phyloP scores from a whole-genome alignment of 2,797 vertebrate genomes.

The Triplophysa yarkandensis region DNA sequence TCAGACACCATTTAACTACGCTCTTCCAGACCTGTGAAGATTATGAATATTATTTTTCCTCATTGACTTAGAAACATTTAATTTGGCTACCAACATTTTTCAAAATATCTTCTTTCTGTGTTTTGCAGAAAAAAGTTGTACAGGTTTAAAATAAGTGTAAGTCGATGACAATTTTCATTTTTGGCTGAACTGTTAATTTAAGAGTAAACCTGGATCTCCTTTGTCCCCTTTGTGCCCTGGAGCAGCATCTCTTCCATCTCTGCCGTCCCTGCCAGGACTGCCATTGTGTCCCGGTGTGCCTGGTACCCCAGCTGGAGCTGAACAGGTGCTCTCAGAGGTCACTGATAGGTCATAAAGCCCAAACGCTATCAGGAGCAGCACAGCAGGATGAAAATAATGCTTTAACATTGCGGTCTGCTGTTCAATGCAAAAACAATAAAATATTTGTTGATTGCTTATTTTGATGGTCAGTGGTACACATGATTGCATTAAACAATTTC shows the following conservation, averaged over 20 bases:
- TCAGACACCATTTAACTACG: too few relatives aligned
- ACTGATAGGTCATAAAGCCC: background rate
- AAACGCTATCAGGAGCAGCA: constrained; percentile 1
- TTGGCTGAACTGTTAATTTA: too few relatives aligned
- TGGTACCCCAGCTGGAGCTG: constrained; percentile 15
- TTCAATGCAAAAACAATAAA: background rate
- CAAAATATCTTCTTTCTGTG: too few relatives aligned
- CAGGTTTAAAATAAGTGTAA: too few relatives aligned
- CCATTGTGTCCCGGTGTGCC: constrained; percentile 47
- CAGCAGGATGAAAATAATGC: background rate
- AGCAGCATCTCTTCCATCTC: constrained; percentile 31
- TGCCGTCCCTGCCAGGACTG: constrained; percentile 43
- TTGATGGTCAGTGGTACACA: too few relatives aligned
- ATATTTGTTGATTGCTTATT: too few relatives aligned
- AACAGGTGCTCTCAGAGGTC: constrained; percentile 30
- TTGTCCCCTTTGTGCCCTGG: constrained; percentile 43
- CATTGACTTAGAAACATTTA: too few relatives aligned
- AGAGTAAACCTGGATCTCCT: constrained; percentile 37
- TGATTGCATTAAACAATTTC: background rate
- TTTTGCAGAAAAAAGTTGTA: too few relatives aligned
- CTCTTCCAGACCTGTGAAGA: too few relatives aligned
- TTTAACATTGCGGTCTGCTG: constrained; percentile 1
- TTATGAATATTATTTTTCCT: too few relatives aligned
- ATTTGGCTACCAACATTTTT: too few relatives aligned
- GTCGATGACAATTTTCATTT: too few relatives aligned